Base-by-base conservation (phyloP, 2,888 invertebrate species). In the Folsomia manolachei region DNA sequence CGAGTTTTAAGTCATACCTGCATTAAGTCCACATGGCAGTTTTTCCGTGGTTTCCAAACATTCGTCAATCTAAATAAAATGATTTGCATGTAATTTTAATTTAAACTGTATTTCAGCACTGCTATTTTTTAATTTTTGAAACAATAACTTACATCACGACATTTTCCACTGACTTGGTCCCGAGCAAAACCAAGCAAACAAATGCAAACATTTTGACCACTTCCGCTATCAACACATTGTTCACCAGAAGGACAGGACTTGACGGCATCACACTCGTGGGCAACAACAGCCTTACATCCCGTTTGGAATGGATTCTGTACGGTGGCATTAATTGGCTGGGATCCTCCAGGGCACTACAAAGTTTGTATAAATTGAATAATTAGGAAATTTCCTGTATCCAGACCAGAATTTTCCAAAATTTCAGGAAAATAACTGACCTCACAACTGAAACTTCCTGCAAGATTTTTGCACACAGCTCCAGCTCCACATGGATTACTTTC, bases 401-500 rank as follows among this genome's bases (percentile, higher is more conserved):
- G n/a, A n/a, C n/a, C n/a, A n/a, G n/a, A n/a, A n/a, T n/a, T n/a
- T n/a, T n/a, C n/a, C 7, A 39, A 9, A 39, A 39, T 39, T 39
- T 39, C 14, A 39, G 14, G 4, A 9, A 39, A 63, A 64, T 63
- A 70, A n/a, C n/a, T n/a, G n/a, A n/a, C 82, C 39, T 94, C 91
- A 82, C 97, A 97, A 53, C 90, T 88, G 83, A 90, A 97, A 27
- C 89, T 87, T 7, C 96, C 96, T 0, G 91, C 91, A 75, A 91
- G 89, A 83, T 97, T 97, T 83, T 91, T 90, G 82, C 97, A 97
- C 69, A 95, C 89, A 0, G 95, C 95, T 74, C 93, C 93, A 11
- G 14, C 82, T 39, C 92, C 91, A 83, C 97, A 97, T 2, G 93
- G 92, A 83, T 90, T 91, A 9, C 87, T 87, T 1, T 53, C 53